Evolutionary conservation across 1,140 invertebrate genomes (phyloP).

Genomic region (Eubasilissa regina): DNA sequence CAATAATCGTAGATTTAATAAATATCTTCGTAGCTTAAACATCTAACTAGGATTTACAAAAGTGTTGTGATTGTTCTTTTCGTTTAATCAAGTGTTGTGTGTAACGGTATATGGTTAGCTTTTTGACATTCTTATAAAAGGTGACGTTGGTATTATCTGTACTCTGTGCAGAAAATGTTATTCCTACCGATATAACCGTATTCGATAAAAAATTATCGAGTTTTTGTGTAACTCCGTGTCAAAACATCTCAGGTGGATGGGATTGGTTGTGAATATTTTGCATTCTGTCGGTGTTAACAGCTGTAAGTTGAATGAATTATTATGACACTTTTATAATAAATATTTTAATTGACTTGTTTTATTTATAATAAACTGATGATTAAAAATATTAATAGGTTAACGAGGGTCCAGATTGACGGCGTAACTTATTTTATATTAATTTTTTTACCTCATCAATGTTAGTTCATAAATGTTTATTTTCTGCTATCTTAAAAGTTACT

Average conservation of each 20-base stretch:
- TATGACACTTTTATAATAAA: no score
- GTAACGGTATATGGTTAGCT: constrained; percentile 42
- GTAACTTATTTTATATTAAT: no score
- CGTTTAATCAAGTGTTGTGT: constrained; percentile 29
- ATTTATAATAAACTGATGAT: no score
- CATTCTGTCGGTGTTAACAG: constrained; percentile 17
- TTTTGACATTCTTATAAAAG: constrained; percentile 47
- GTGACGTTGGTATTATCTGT: constrained; percentile 36
- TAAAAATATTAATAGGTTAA: no score
- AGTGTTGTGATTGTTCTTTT: constrained; percentile 10
- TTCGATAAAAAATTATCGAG: neutral
- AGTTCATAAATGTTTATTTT: no score
- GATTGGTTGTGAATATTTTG: constrained; percentile 7
- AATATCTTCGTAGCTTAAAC: no score
- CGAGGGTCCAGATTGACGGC: no score
- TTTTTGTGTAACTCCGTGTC: constrained; percentile 1
- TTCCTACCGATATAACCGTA: constrained; percentile 15
- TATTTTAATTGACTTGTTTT: no score
- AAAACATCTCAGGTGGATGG: constrained; percentile 17
- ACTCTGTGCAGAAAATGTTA: constrained; percentile 15
- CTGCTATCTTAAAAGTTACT: no score
- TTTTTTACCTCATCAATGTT: no score
- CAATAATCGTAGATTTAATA: no score
- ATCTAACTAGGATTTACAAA: neutral
- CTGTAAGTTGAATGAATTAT: constrained; percentile 21